Evolutionary conservation across 2,113 vertebrate genomes (phyloP).

Genomic region (Microtus pennsylvanicus): DNA sequence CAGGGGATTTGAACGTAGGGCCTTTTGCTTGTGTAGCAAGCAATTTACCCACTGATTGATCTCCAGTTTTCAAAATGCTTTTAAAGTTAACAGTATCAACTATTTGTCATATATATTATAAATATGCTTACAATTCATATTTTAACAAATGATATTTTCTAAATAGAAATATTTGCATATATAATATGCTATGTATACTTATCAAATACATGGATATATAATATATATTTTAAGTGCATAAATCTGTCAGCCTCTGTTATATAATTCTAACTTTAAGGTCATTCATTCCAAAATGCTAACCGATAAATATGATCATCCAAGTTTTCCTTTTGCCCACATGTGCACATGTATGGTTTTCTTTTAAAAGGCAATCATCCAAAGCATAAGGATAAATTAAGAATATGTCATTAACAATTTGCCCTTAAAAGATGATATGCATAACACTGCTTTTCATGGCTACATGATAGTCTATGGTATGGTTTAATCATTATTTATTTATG

Average conservation of each 20-base stretch:
- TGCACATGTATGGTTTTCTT: background rate
- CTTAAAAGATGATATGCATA: background rate
- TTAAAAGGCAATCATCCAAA: background rate
- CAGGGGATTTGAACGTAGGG: background rate
- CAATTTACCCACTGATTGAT: background rate
- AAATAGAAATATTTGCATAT: background rate
- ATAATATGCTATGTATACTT: background rate
- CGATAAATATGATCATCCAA: background rate
- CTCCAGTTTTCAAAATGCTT: background rate
- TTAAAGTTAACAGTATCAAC: background rate
- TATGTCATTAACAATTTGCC: background rate
- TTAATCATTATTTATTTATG: conserved; percentile 33
- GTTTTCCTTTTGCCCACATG: background rate
- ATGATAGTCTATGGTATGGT: background rate
- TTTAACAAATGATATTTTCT: conserved; percentile 35
- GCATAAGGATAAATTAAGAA: background rate
- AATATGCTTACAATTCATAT: conserved; percentile 10
- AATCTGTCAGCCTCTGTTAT: background rate
- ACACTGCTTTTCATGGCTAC: background rate
- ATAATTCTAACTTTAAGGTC: conserved; percentile 12
- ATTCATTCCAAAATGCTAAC: conserved; percentile 1
- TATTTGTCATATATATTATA: background rate
- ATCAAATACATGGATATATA: background rate
- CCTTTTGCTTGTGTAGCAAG: background rate
- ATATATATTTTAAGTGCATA: background rate